Percentiles rank a stretch among this genome's conserved stretches.
Evolutionary conservation across 1,140 invertebrate species (phyloP).

Genomic region (Muscidifurax raptorellus): DNA sequence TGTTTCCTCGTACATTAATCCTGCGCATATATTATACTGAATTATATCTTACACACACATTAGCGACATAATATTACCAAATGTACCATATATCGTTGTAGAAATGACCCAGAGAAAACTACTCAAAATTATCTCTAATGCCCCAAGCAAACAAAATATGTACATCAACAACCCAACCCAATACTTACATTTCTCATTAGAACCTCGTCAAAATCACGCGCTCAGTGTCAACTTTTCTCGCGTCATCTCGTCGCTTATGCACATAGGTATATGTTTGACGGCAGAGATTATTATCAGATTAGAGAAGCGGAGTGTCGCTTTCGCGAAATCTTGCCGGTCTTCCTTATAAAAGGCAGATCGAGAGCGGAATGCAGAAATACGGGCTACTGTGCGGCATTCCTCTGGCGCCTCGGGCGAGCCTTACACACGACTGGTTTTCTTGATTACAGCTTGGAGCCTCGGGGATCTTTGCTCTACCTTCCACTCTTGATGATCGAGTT

Average conservation of each 20-base stretch:
- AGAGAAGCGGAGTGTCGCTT: neutral
- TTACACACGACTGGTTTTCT: conserved; percentile 16
- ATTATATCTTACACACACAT: neutral
- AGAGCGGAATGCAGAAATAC: conserved; percentile 53
- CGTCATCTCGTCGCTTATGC: neutral
- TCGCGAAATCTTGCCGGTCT: neutral
- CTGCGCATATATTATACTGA: too few species aligned
- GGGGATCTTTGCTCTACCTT: neutral
- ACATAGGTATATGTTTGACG: neutral
- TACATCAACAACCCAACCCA: too few species aligned
- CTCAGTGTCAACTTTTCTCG: neutral
- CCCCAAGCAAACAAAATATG: neutral
- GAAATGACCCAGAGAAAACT: neutral
- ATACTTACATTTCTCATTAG: neutral
- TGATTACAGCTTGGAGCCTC: neutral
- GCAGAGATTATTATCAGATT: neutral
- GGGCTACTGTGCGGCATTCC: conserved; percentile 50
- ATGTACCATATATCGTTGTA: neutral
- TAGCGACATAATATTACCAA: neutral
- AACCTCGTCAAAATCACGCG: neutral
- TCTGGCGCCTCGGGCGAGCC: neutral
- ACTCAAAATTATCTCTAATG: neutral
- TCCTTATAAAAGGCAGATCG: neutral
- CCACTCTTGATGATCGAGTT: neutral
- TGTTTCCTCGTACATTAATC: neutral